Conservation (phyloP, 2,797 vertebrate species). For the Anas georgica region DNA sequence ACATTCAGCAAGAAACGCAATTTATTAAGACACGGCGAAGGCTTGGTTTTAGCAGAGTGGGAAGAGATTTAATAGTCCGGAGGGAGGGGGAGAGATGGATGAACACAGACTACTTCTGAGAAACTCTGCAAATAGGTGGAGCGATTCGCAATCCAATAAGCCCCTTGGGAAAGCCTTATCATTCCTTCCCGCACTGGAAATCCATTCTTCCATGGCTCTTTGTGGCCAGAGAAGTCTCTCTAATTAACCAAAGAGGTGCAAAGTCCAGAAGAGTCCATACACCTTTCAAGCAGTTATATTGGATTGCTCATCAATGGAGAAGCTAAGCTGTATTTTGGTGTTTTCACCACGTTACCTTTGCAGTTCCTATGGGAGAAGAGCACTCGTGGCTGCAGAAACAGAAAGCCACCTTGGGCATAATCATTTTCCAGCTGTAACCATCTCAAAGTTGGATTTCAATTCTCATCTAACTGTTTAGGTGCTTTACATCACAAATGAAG, state of each 20-base stretch:
- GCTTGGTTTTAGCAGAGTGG: neutral
- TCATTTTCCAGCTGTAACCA: neutral
- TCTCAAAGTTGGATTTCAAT: neutral
- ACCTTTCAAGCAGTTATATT: neutral
- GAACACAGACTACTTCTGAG: neutral
- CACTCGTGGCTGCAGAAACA: neutral
- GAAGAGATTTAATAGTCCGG: neutral
- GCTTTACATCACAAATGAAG: neutral
- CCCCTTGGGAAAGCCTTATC: neutral
- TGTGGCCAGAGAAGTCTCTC: neutral
- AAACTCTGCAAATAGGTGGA: slow-evolving; percentile 52
- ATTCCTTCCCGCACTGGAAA: neutral
- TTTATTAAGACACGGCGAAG: neutral
- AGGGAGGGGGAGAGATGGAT: slow-evolving; percentile 10
- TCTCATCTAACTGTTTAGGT: neutral
- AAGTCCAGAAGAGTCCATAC: neutral
- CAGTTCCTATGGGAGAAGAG: neutral
- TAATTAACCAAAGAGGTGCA: neutral
- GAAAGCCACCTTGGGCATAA: neutral
- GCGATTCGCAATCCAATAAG: slow-evolving; percentile 9
- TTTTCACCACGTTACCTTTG: neutral
- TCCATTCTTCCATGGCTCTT: neutral
- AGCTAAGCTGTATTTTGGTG: neutral
- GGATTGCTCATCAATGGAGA: neutral
- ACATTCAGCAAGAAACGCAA: neutral